Percentiles rank a stretch among this genome's conserved stretches.
phyloP scores from a whole-genome alignment of 2,888 invertebrate species.

The Drosophila dives region DNA sequence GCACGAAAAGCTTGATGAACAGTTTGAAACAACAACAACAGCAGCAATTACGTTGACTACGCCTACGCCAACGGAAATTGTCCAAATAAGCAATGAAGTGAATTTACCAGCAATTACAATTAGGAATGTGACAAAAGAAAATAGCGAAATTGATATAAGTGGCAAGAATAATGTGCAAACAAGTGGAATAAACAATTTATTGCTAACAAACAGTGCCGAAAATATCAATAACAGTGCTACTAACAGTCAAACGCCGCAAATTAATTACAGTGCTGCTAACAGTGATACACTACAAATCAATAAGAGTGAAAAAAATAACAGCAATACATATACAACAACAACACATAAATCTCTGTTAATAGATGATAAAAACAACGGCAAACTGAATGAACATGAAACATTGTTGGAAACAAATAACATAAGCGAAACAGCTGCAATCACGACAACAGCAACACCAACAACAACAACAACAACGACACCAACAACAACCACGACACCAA shows the following conservation, averaged over 20 bases:
- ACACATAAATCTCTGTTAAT: slow-evolving; percentile 31
- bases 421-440: slow-evolving; percentile 65
- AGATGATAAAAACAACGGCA: slow-evolving; percentile 53
- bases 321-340: slow-evolving; percentile 24
- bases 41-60: slow-evolving; percentile 47
- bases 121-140: slow-evolving; percentile 45
- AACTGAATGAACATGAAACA: slow-evolving; percentile 69
- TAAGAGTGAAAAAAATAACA: slow-evolving; percentile 49
- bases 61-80: slow-evolving; percentile 68
- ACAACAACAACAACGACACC: slow-evolving; percentile 33
- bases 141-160: slow-evolving; percentile 14
- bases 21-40: slow-evolving; percentile 43
- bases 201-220: slow-evolving; percentile 42
- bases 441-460: slow-evolving; percentile 31
- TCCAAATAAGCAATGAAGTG: slow-evolving; percentile 80
- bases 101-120: slow-evolving; percentile 65
- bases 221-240: slow-evolving; percentile 37
- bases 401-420: slow-evolving; percentile 81
- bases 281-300: slow-evolving; percentile 18
- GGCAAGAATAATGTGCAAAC: slow-evolving; percentile 24
- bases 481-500: slow-evolving; percentile 23
- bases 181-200: slow-evolving; percentile 38
- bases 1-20: slow-evolving; percentile 44
- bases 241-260: slow-evolving; percentile 7
- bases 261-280: slow-evolving; percentile 39